A percentile compares a stretch with the other conserved stretches of the same genome.
phyloP scores from a whole-genome alignment of 2,888 invertebrate species.

The Cheilosia pagana region DNA sequence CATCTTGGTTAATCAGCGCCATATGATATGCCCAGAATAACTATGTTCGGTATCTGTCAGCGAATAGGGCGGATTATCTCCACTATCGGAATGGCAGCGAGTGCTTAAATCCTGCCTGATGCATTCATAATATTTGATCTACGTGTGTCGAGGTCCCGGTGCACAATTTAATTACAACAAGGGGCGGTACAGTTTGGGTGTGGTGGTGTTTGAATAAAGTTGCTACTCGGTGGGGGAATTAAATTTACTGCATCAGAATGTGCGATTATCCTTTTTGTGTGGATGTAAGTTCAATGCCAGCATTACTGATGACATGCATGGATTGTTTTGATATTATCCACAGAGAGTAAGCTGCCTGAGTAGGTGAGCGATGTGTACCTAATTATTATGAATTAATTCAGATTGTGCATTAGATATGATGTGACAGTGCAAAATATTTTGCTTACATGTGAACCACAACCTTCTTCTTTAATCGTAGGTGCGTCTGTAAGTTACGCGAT shows the following conservation, averaged over 20 bases:
- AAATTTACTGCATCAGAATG: conserved; percentile 21
- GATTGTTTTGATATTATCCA: no score
- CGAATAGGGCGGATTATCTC: conserved; percentile 10
- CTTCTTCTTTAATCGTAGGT: no score
- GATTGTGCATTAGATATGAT: no score
- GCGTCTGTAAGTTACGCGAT: no score
- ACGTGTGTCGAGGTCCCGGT: conserved; percentile 35
- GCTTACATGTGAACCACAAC: no score
- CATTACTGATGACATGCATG: neutral
- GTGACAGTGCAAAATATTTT: no score
- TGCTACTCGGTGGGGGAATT: conserved; percentile 22
- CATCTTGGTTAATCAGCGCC: conserved; percentile 37
- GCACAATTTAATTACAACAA: conserved; percentile 49
- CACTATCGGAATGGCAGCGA: conserved; percentile 1
- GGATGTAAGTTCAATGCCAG: conserved; percentile 24
- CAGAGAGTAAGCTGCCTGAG: no score
- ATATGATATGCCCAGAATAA: conserved; percentile 31
- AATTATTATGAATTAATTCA: no score
- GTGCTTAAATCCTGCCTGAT: conserved; percentile 33
- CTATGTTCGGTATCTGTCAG: conserved; percentile 17
- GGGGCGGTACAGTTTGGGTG: conserved; percentile 2
- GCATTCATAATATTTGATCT: conserved; percentile 68
- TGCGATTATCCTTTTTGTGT: conserved; percentile 38
- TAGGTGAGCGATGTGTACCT: no score
- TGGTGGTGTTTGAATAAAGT: neutral